A percentile compares a stretch with the other conserved stretches of the same genome.
Evolutionary conservation across 2,888 invertebrate species (phyloP).

Genomic region (Ormyrus labotus): DNA sequence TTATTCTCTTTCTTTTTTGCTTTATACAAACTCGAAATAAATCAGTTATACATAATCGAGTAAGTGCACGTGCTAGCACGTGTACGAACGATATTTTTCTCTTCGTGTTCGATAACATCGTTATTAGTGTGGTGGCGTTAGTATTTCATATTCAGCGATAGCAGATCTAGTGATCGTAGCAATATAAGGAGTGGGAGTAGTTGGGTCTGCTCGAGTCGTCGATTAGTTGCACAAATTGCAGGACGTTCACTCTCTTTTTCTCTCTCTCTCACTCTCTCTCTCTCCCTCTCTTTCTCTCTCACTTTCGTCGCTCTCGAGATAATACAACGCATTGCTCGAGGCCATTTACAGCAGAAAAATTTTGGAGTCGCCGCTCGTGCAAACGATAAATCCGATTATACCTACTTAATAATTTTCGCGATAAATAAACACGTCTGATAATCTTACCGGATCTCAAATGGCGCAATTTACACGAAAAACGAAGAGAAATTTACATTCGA

Average conservation of each 20-base stretch:
- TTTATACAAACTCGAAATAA: slow-evolving; percentile 34
- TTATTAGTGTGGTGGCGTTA: slow-evolving; percentile 20
- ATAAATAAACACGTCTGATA: slow-evolving; percentile 46
- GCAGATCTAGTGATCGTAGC: slow-evolving; percentile 44
- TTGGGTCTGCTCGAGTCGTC: slow-evolving; percentile 48
- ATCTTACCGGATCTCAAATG: slow-evolving; percentile 26
- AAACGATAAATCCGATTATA: slow-evolving; percentile 47
- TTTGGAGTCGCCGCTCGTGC: slow-evolving; percentile 31
- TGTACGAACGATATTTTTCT: slow-evolving; percentile 5
- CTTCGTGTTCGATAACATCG: slow-evolving; percentile 10
- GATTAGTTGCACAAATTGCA: slow-evolving; percentile 46
- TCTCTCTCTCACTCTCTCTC: background rate
- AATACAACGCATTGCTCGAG: slow-evolving; percentile 36
- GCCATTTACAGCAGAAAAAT: slow-evolving; percentile 26
- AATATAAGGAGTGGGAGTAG: slow-evolving; percentile 44
- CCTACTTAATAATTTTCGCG: slow-evolving; percentile 37
- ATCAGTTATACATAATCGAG: background rate
- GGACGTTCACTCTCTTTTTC: slow-evolving; percentile 27
- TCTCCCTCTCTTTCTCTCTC: background rate
- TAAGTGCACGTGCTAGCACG: background rate
- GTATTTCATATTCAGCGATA: slow-evolving; percentile 39
- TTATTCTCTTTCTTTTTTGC: slow-evolving; percentile 28
- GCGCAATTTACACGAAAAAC: slow-evolving; percentile 9
- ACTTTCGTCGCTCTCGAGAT: slow-evolving; percentile 14
- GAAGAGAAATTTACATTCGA: slow-evolving; percentile 21